These are phyloP conservation scores for Acleris laterana DNA, from an alignment of 2,888 invertebrate species.

Conservation along the genomic window DNA sequence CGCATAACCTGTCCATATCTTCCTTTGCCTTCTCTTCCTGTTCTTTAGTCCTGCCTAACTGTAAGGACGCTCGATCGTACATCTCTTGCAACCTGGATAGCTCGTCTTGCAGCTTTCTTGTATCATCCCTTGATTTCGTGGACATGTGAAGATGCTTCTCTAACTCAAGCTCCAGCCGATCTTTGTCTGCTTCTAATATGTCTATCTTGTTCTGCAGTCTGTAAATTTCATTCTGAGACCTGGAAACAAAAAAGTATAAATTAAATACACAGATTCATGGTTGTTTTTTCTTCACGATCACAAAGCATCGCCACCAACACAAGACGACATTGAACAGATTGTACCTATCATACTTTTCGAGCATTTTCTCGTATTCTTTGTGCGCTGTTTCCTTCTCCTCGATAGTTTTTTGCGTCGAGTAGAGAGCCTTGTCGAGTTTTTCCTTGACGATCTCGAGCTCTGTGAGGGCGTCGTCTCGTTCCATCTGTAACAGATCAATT, in stretches of 20 bases:
- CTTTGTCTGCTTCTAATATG: constrained; percentile 93
- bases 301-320: constrained; percentile 66
- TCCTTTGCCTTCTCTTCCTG: constrained; percentile 96
- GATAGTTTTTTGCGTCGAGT: constrained; percentile 91
- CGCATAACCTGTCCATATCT: constrained; percentile 89
- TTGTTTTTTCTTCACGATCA: constrained; percentile 40
- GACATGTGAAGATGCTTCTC: constrained; percentile 93
- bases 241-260: constrained; percentile 65
- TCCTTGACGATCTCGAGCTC: constrained; percentile 95
- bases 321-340: constrained; percentile 69
- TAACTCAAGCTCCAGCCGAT: constrained; percentile 92
- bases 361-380: constrained; percentile 95
- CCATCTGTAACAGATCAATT: constrained; percentile 85
- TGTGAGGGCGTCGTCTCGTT: constrained; percentile 92
- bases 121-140: constrained; percentile 92
- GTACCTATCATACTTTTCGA: constrained; percentile 96
- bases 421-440: constrained; percentile 94
- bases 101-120: constrained; percentile 94
- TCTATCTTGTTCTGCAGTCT: constrained; percentile 95
- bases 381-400: constrained; percentile 95
- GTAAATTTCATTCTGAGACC: constrained; percentile 95
- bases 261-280: constrained; percentile 1
- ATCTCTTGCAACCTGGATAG: constrained; percentile 93
- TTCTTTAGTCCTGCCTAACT: constrained; percentile 93
- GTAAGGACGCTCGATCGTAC: constrained; percentile 94